Evolutionary conservation across 2,888 invertebrate species (phyloP).

Genomic region (Corbicula japonica): DNA sequence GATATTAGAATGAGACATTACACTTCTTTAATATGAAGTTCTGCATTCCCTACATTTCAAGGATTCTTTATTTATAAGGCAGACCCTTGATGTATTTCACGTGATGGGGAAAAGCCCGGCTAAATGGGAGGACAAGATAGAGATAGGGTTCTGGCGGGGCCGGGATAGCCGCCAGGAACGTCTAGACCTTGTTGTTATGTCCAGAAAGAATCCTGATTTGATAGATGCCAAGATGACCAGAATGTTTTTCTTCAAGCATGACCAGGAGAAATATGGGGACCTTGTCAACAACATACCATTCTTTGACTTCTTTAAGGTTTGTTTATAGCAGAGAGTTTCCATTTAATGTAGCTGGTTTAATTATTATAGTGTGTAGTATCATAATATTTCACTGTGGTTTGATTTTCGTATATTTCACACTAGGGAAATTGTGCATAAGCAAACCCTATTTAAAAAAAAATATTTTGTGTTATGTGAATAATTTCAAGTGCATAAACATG

Average conservation of each 20-base stretch:
- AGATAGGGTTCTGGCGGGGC: constrained; percentile 96
- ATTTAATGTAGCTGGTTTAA: no score
- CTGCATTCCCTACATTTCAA: no score
- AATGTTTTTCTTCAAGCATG: constrained; percentile 97
- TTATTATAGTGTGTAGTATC: no score
- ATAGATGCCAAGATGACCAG: constrained; percentile 97
- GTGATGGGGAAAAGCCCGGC: constrained; percentile 92
- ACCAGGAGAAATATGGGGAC: constrained; percentile 94
- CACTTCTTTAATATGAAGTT: no score
- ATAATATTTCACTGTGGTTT: no score
- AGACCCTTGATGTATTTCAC: constrained; percentile 95
- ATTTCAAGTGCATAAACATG: no score
- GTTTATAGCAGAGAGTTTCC: no score
- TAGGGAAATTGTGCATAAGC: no score
- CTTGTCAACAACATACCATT: constrained; percentile 94
- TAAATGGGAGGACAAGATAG: constrained; percentile 91
- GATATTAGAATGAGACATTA: no score
- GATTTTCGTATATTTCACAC: no score
- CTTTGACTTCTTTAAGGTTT: constrained; percentile 97
- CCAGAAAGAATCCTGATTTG: constrained; percentile 91
- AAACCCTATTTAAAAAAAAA: no score
- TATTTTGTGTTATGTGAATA: no score
- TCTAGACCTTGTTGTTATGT: constrained; percentile 93
- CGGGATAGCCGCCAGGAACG: constrained; percentile 95
- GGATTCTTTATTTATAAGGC: constrained; percentile 88